Base-by-base conservation (phyloP, 2,113 vertebrate species). In the Paracanthobrama guichenoti region DNA sequence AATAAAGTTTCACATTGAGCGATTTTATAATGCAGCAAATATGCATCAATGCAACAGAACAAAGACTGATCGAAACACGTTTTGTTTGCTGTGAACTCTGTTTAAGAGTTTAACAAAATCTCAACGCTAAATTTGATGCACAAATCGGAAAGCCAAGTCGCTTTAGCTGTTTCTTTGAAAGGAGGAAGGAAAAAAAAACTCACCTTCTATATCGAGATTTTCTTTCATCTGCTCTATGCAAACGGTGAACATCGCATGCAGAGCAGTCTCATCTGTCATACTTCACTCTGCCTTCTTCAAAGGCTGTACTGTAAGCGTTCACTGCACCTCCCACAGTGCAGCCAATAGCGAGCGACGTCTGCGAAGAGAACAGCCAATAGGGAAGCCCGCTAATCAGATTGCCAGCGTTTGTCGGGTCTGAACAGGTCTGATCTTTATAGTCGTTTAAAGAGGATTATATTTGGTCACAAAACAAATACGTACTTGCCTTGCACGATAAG, bases 301-400 rank as follows among this genome's bases (percentile, higher is more conserved):
- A 71, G 79, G 22, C 64, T 71, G 28, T 39, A 71, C 66, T 57
- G 80, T 82, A 72, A 57, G 42, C 22, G 18, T 12, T 31, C 20
- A 4, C 28, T 42, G 39, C 24, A 6, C 71, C 66, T 72, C 66
- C 62, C 80, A 55, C 66, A 28, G 20, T n/a, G 50, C 35, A 84
- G 73, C 83, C 83, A 84, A 79, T 71, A 72, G 31, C 18, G 13
- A 39, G 31, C 20, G 20, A 82, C 80, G 4, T 22, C 22, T 57
- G 50, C 18, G 14, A 57, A 57, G 6, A 13, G 48, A 53, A 42
- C 66, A 26, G 20, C 80, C 80, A 82, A 71, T 82, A 42, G 8
- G 16, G 12, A 81, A 50, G 22, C 22, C 31, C 3, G 5, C 28
- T 16, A 71, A 26, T 16, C 3, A 4, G 7, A 18, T 55, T 39